Evolutionary conservation across 2,888 invertebrate genomes (phyloP).

Genomic region (Keiferia lycopersicella): DNA sequence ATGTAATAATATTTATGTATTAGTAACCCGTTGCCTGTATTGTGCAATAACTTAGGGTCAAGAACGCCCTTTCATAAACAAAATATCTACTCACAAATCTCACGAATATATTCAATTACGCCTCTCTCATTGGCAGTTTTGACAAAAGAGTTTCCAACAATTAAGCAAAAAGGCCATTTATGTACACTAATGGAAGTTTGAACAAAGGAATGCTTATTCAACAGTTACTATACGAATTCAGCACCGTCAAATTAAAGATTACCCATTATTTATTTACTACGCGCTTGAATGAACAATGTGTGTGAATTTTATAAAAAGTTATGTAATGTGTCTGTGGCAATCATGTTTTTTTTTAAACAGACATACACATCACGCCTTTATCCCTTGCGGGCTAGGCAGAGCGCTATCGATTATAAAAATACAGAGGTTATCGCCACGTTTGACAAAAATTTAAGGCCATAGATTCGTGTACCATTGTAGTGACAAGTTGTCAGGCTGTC

Average conservation of each 20-base stretch:
- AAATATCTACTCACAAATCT: neutral
- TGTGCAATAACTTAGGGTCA: neutral
- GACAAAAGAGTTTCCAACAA: conserved; percentile 3
- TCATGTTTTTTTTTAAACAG: conserved; percentile 1
- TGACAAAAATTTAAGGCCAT: too few species aligned
- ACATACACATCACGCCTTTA: too few species aligned
- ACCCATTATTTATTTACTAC: neutral
- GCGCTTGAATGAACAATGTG: neutral
- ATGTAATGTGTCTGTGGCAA: conserved; percentile 2
- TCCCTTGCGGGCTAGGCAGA: too few species aligned
- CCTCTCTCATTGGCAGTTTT: neutral
- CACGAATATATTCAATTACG: neutral
- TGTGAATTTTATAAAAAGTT: neutral
- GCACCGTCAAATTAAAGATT: neutral
- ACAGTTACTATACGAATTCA: neutral
- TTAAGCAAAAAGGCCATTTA: neutral
- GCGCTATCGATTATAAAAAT: too few species aligned
- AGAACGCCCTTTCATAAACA: neutral
- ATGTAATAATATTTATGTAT: neutral
- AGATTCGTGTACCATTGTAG: too few species aligned
- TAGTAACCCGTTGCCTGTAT: neutral
- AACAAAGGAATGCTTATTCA: conserved; percentile 3
- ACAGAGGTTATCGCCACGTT: too few species aligned
- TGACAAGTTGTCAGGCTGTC: too few species aligned
- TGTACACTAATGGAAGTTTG: neutral